Conservation (phyloP, 2,797 vertebrate genomes). For the Melanotaenia boesemani region DNA sequence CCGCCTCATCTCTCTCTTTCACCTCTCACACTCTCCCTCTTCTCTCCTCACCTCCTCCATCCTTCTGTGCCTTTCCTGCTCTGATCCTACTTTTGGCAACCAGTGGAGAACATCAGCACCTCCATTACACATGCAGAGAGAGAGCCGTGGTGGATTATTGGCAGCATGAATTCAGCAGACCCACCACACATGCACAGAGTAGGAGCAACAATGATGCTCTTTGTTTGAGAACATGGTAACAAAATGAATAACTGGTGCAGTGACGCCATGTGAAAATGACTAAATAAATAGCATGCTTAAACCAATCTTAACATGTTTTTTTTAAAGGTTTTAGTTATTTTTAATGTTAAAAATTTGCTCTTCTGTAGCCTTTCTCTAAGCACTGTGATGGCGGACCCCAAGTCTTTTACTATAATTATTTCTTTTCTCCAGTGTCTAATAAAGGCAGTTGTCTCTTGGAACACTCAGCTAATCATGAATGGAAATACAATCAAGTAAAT, state of each 20-base stretch:
- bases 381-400: not conserved
- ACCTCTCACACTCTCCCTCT: constrained; percentile 12
- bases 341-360: not conserved
- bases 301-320: too few relatives aligned
- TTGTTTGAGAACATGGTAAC: not conserved
- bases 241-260: not conserved
- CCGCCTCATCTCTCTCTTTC: constrained; percentile 44
- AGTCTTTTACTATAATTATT: not conserved
- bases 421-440: not conserved
- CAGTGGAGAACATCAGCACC: constrained; percentile 65
- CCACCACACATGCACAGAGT: not conserved
- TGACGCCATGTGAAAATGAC: not conserved
- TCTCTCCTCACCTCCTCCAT: constrained; percentile 54
- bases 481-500: not conserved
- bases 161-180: not conserved
- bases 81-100: constrained; percentile 66
- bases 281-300: not conserved
- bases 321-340: not conserved
- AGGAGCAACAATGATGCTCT: not conserved
- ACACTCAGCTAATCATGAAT: not conserved
- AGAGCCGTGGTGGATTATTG: constrained; percentile 21
- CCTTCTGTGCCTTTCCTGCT: constrained; percentile 58
- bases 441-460: too few relatives aligned
- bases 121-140: constrained; percentile 66
- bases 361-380: not conserved